Evolutionary conservation across 1,140 invertebrate species (phyloP), one percentile per base, ranked within the genome.

Genomic region (Neomicropteryx cornuta): DNA sequence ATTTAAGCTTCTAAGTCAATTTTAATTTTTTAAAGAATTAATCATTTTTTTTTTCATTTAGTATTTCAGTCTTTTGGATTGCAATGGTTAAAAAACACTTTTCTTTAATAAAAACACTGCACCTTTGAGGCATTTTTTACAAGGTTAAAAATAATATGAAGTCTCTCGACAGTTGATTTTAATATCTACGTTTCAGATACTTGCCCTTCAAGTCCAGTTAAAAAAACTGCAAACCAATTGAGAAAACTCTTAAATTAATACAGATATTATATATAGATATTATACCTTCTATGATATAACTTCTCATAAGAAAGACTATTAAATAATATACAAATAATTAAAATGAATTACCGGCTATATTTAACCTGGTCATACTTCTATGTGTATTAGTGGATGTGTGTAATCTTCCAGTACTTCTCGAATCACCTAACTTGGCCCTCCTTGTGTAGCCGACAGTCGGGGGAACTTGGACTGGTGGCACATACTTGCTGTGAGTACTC

Each of bases 301-400:
- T n/a, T n/a, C n/a, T n/a, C n/a, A n/a, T n/a, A n/a, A n/a, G n/a
- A n/a, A n/a, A n/a, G n/a, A 35, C 18, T 17, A 33, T 28, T 18
- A 4, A 11, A 27, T 10, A 18, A 39, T 18, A 33, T 10, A 39
- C 10, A 30, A 17, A 33, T 17, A n/a, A 32, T 35, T 33, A 19
- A 18, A 18, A 31, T 22, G 21, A 37, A 21, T 39, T 39, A 68
- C 70, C 74, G 34, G 74, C 75, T 45, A 81, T 73, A 60, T 83
- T 83, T 5, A 84, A 62, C 13, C 78, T 62, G 0, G 80, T 83
- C 75, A 83, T 83, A 54, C 79, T 82, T 21, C 80, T 58, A 50
- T 81, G 78, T 18, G 75, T 76, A 46, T 75, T 76, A 27, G 75
- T 71, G 10, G 76, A 72, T 4, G 77, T 76, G 52, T 79, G 77